Percentiles rank a stretch among this genome's conserved stretches.
These are phyloP conservation scores for Tigriopus japonicus DNA, from an alignment of 1,140 invertebrate genomes.

Conservation along the genomic window DNA sequence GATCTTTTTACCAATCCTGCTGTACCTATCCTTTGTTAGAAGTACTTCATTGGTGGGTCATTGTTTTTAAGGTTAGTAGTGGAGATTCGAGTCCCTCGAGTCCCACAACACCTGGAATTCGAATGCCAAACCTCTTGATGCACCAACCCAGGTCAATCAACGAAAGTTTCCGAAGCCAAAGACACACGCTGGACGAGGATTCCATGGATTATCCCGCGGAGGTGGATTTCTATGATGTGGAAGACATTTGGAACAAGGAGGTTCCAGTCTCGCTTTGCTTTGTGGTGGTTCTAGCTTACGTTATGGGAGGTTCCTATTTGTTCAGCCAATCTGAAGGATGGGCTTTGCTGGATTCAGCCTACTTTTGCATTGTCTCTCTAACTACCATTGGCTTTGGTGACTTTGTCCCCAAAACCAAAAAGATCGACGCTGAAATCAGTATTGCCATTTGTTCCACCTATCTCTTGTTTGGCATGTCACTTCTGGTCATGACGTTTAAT, in stretches of 20 bases:
- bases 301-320: constrained; percentile 20
- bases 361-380: constrained; percentile 26
- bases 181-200: not conserved
- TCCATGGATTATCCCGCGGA: not conserved
- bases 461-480: constrained; percentile 37
- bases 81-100: not conserved
- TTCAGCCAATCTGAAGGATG: constrained; percentile 28
- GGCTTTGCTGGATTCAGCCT: constrained; percentile 28
- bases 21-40: not conserved
- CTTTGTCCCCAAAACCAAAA: constrained; percentile 25
- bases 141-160: no score
- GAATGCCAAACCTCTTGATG: not conserved
- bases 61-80: not conserved
- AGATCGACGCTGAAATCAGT: constrained; percentile 22
- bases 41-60: not conserved
- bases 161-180: no score
- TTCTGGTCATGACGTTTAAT: constrained; percentile 41
- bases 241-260: constrained; percentile 10
- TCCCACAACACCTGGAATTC: not conserved
- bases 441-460: constrained; percentile 29
- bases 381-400: constrained; percentile 32
- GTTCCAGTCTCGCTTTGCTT: constrained; percentile 22
- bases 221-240: not conserved
- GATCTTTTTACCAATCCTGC: no score
- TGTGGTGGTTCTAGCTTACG: constrained; percentile 20